These are phyloP conservation scores for Eidolon helvum DNA, from an alignment of 2,113 vertebrate genomes.

Conservation along the genomic window DNA sequence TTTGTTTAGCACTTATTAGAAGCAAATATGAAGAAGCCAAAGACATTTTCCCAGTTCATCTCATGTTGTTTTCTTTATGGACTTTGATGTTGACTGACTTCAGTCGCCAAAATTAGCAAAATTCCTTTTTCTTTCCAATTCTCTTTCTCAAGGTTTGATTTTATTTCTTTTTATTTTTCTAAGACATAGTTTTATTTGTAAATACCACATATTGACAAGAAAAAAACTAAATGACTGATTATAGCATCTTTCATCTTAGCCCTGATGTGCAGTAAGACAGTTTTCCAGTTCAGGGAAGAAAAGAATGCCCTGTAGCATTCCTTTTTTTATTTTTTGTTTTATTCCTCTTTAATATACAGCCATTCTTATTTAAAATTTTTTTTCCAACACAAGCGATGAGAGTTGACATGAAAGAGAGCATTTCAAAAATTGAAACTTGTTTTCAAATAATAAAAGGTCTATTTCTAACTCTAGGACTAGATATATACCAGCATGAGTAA, in stretches of 20 bases:
- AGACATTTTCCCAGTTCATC: background rate
- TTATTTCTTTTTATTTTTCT: background rate
- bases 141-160: conserved; percentile 27
- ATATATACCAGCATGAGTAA: no score
- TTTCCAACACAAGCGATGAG: no score
- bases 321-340: no score
- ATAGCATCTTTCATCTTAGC: conserved; percentile 57
- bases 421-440: no score
- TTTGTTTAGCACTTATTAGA: background rate
- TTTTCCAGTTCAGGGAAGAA: conserved; percentile 70
- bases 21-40: conserved; percentile 32
- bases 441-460: no score
- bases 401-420: no score
- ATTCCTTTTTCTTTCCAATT: conserved; percentile 26
- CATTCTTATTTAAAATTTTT: no score
- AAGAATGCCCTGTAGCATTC: conserved; percentile 72
- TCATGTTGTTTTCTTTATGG: conserved; percentile 5
- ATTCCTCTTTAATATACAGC: no score
- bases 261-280: conserved; percentile 58
- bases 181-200: conserved; percentile 60
- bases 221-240: conserved; percentile 58
- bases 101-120: background rate
- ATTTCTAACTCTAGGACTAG: no score
- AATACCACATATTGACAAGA: conserved; percentile 66
- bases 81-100: background rate